Base-by-base conservation (phyloP, 1,140 invertebrate species). In the Heliconius himera region DNA sequence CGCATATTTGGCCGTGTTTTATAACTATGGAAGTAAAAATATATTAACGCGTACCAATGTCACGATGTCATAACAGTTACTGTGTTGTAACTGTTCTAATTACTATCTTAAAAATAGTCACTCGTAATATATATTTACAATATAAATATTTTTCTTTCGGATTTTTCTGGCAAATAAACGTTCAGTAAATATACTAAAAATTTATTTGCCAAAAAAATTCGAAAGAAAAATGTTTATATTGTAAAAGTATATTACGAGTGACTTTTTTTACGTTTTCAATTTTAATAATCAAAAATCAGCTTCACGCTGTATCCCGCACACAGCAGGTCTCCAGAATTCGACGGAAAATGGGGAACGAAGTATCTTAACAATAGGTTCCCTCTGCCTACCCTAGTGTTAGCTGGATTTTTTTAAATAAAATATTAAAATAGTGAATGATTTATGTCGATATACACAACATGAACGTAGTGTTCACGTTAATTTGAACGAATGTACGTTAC, bases 41-140 rank as follows among this genome's bases (percentile, higher is more conserved):
- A 54, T 78, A 60, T 79, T 79, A 75, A 79, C 73, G n/a, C 33
- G 73, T 36, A 29, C 49, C 60, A 79, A 79, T 79, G 73, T 75
- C 73, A 75, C 54, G 49, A 56, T 79, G 38, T 74, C 49, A 38
- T 79, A 74, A 79, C 26, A 73, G 11, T 51, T 60, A 56, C n/a
- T 73, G 2, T 71, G 70, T 71, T 8, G 60, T 79, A 79, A 79
- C 8, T 60, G 54, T n/a, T 41, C 73, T 77, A 74, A 60, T 71
- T 71, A 49, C 51, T 54, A 70, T 66, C 54, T n/a, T 74, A 54
- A 70, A 54, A 75, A 75, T 29, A 49, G 49, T 71, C 73, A 79
- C 78, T 46, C 41, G n/a, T 70, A 11, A 26, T 60, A 56, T 22
- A 60, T 3, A 22, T 22, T 22, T 8, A 18, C 1, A 56, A 22